Evolutionary conservation across 2,888 invertebrate genomes (phyloP).

Genomic region (Acleris literana): DNA sequence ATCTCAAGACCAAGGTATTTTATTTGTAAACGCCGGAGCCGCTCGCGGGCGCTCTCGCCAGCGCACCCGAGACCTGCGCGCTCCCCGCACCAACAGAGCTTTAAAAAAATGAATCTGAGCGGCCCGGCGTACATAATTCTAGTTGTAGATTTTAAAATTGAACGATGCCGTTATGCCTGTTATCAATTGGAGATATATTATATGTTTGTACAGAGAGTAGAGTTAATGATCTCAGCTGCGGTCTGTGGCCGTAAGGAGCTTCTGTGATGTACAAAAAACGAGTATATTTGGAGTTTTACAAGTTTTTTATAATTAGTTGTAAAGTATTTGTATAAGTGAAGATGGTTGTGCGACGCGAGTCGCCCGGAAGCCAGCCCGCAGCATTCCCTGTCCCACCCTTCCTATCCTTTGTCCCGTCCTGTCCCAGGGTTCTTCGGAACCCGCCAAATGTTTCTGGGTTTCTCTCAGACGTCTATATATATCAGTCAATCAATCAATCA

Average conservation of each 20-base stretch:
- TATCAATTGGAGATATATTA: constrained; percentile 71
- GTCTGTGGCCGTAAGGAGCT: constrained; percentile 64
- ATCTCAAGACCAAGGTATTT: constrained; percentile 79
- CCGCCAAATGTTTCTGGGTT: constrained; percentile 63
- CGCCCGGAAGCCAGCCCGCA: constrained; percentile 66
- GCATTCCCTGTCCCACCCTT: constrained; percentile 54
- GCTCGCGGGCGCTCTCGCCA: constrained; percentile 47
- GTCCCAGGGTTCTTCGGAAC: constrained; percentile 67
- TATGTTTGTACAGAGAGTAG: constrained; percentile 78
- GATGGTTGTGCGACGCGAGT: constrained; percentile 61
- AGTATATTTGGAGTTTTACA: constrained; percentile 83
- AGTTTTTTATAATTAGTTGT: constrained; percentile 83
- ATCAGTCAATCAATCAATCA: no score
- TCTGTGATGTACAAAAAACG: constrained; percentile 82
- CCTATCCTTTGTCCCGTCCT: constrained; percentile 53
- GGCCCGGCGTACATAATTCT: constrained; percentile 63
- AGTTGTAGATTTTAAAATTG: constrained; percentile 75
- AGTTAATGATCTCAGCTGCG: constrained; percentile 80
- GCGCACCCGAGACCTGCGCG: constrained; percentile 37
- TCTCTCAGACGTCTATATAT: constrained; percentile 47
- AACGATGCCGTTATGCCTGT: constrained; percentile 75
- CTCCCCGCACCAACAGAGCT: constrained; percentile 54
- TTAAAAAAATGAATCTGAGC: constrained; percentile 59
- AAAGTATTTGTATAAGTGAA: constrained; percentile 80
- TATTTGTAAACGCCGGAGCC: constrained; percentile 59